Evolutionary conservation across 2,888 invertebrate genomes (phyloP), one percentile per base, ranked within the genome.

Genomic region (Nymphalis polychloros): DNA sequence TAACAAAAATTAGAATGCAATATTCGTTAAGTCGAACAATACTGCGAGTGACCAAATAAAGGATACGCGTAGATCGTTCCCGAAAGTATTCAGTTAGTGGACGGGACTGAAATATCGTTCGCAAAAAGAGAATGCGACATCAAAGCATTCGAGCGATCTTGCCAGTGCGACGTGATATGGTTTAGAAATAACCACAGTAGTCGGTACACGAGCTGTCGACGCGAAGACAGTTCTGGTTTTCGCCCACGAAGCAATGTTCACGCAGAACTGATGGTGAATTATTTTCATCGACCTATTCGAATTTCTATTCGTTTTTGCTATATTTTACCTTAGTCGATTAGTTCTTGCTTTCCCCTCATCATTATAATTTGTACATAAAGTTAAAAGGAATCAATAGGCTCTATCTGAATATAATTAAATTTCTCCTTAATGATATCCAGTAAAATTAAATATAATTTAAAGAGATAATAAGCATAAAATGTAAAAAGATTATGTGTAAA

Each of bases 41-140:
- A 77, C 75, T 68, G 57, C 19, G 19, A 8, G 19, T 19, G 57
- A 69, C 77, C 76, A 78, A 83, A 81, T 79, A 79, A 83, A 80
- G 81, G 78, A 79, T 77, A 77, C 75, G 73, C 63, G 47, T 61
- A 74, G 73, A 83, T 85, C 78, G 82, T 89, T 89, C 88, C 86
- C 87, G 88, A 92, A 90, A 92, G 86, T 82, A 89, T 92, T 89
- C 84, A 79, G 84, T 77, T 76, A 73, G 81, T 81, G 82, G 83
- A 85, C 82, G 78, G 71, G 71, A 71, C 83, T 87, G 88, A 90
- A 88, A 90, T 89, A 89, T 77, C 83, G 84, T 83, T 88, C 80
- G 90, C 91, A 92, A 92, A 92, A 92, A 92, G 90, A 90, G 85
- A 85, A 90, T 84, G 83, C 80, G 83, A 92, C 90, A 90, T 92